A percentile compares a stretch with the other conserved stretches of the same genome.
Evolutionary conservation across 2,113 vertebrate species (phyloP).

Genomic region (Chiloscyllium plagiosum): DNA sequence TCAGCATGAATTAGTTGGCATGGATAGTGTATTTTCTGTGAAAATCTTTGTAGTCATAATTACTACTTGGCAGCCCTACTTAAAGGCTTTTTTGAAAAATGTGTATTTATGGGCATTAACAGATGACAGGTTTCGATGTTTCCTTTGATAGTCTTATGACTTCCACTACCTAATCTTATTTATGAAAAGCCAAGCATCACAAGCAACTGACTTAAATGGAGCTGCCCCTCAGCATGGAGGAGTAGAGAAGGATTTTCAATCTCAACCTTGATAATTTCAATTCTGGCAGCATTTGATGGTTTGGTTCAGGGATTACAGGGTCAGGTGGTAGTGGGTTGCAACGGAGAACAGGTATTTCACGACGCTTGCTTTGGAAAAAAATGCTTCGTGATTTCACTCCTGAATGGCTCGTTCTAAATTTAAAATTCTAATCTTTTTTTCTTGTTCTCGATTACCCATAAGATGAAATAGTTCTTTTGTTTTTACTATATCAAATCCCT

Average conservation of each 20-base stretch:
- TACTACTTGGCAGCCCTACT: background rate
- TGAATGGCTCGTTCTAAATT: background rate
- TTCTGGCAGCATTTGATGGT: background rate
- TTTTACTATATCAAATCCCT: background rate
- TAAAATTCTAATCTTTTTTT: background rate
- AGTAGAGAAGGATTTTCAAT: background rate
- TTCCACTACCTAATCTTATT: background rate
- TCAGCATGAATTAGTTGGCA: background rate
- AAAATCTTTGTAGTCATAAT: background rate
- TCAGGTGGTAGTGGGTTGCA: too few species aligned
- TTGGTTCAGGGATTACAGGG: background rate
- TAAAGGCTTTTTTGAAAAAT: background rate
- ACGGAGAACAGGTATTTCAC: too few species aligned
- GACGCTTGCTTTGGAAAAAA: background rate
- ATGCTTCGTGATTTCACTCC: background rate
- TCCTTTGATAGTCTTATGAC: background rate
- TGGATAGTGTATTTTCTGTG: background rate
- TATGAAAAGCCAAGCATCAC: background rate
- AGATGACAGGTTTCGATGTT: background rate
- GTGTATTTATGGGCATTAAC: background rate
- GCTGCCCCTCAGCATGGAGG: background rate
- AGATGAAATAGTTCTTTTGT: background rate
- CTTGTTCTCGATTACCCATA: background rate
- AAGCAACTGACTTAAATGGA: background rate
- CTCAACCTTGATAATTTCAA: background rate